Percentiles rank a stretch among this genome's conserved stretches.
phyloP scores from a whole-genome alignment of 2,888 invertebrate species.

The Brenthis daphne region DNA sequence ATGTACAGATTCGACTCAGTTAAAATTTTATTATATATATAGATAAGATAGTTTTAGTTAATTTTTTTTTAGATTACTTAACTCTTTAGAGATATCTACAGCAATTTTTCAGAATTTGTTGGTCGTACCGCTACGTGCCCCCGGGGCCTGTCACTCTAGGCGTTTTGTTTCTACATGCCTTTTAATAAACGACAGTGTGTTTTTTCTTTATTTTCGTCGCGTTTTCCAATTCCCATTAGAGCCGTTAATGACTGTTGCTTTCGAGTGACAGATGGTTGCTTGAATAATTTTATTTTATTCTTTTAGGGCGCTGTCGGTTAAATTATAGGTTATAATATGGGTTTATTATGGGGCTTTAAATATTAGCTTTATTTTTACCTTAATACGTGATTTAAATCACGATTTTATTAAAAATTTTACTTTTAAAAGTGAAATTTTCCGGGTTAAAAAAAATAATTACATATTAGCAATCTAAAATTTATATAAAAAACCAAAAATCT shows the following conservation, averaged over 20 bases:
- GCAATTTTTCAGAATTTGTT: background rate
- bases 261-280: constrained; percentile 44
- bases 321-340: background rate
- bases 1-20: too few species aligned
- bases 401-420: too few species aligned
- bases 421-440: too few species aligned
- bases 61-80: background rate
- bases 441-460: too few species aligned
- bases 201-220: constrained; percentile 53
- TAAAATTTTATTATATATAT: too few species aligned
- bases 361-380: background rate
- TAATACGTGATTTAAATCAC: too few species aligned
- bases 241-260: constrained; percentile 48
- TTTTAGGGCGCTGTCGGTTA: constrained; percentile 43
- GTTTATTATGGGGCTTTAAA: too few species aligned
- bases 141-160: constrained; percentile 45
- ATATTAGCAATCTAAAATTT: too few species aligned
- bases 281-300: constrained; percentile 41
- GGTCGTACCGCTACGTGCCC: constrained; percentile 32
- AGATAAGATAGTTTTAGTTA: background rate
- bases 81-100: background rate
- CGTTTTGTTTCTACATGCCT: constrained; percentile 43
- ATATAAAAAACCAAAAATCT: too few species aligned
- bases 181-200: constrained; percentile 51
- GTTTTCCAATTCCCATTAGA: constrained; percentile 64